Evolutionary conservation across 2,888 invertebrate genomes (phyloP).

Genomic region (Sussaba pulchella): DNA sequence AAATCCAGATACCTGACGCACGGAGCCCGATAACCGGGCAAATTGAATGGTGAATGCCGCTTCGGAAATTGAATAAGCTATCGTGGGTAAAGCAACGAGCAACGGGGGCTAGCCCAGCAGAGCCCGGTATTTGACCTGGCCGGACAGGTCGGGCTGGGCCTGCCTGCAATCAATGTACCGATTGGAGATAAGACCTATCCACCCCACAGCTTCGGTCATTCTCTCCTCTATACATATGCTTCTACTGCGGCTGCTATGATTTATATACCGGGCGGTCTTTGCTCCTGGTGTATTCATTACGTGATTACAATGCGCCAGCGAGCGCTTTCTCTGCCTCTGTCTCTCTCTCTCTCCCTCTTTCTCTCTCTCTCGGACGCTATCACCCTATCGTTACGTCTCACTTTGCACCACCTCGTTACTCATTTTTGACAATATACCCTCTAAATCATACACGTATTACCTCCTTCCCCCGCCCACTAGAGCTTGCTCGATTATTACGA

Average conservation of each 20-base stretch:
- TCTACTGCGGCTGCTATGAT: conserved; percentile 73
- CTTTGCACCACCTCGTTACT: background rate
- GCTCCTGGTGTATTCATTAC: conserved; percentile 80
- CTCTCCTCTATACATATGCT: conserved; percentile 68
- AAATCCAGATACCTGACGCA: conserved; percentile 77
- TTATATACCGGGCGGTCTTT: conserved; percentile 79
- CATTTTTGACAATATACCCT: no score
- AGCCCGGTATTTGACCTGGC: conserved; percentile 81
- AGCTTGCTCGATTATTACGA: conserved; percentile 4
- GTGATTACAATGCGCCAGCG: conserved; percentile 75
- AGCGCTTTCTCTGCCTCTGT: conserved; percentile 9
- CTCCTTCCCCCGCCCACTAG: conserved; percentile 10
- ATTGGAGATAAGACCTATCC: conserved; percentile 81
- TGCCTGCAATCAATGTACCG: conserved; percentile 82
- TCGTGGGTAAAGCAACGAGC: conserved; percentile 72
- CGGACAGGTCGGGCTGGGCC: conserved; percentile 41
- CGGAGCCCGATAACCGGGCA: conserved; percentile 78
- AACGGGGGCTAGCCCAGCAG: conserved; percentile 69
- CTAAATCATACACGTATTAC: background rate
- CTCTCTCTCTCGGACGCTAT: no score
- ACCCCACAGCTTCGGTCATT: conserved; percentile 75
- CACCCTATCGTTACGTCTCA: background rate
- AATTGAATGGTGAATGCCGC: conserved; percentile 82
- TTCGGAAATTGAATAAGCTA: conserved; percentile 83
- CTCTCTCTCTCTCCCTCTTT: background rate